Base-by-base conservation (phyloP, 2,113 vertebrate species). In the Tragelaphus scriptus region DNA sequence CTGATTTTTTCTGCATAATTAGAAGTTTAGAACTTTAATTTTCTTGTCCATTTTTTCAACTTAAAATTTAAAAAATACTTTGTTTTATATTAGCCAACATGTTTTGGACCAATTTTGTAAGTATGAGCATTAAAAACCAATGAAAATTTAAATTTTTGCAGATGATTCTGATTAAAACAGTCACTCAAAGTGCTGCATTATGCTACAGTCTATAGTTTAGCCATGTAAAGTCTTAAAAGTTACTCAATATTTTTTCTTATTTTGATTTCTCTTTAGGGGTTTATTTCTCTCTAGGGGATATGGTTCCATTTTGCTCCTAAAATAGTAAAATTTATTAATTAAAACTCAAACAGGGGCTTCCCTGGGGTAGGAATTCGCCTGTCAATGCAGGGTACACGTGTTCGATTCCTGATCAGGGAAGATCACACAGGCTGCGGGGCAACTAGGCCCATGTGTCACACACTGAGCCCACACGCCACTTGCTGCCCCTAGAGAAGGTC, bases 301-400 rank as follows among this genome's bases (percentile, higher is more conserved):
- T 40, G 3, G 6, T 79, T 94, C 9, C 91, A 2, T 79, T 85
- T 94, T 88, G 30, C 9, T 88, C 36, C 87, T 61, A 79, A 82
- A 88, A 88, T 51, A 58, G 7, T 88, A 91, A 84, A 94, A 85
- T 68, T 44, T 77, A 26, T 77, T 58, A 88, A 84, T 88, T 84
- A 88, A 58, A 44, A 56, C 32, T 36, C 32, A 91, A 58, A 79
- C 21, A 87, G 15, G 19, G n/a, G n/a, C 68, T 71, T 71, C n/a
- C 10, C n/a, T 71, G 68, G n/a, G n/a, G n/a, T 71, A 71, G 40
- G n/a, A 71, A 40, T 71, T 40, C 2, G 0, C n/a, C 68, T 40
- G 68, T 71, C 68, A 71, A 1, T 71, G 19, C n/a, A 71, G 68
- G 68, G n/a, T 19, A 23, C n/a, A 71, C 2, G 2, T 3, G n/a